phyloP scores from a whole-genome alignment of 2,888 invertebrate genomes.

The Epinotia demarniana region DNA sequence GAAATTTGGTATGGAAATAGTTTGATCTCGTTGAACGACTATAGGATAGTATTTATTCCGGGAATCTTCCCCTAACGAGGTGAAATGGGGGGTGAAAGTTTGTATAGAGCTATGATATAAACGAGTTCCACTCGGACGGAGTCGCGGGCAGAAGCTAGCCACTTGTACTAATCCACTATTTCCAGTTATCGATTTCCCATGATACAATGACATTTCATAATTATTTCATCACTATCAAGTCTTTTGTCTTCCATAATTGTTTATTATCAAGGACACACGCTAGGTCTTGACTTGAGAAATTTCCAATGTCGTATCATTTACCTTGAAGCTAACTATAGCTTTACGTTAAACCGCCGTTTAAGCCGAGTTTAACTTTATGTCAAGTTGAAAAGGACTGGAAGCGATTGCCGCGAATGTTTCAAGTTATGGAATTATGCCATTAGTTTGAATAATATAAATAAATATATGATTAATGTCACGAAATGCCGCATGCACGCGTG shows the following conservation, averaged over 20 bases:
- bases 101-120: too few species aligned
- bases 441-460: background rate
- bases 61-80: too few species aligned
- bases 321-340: constrained; percentile 35
- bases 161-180: background rate
- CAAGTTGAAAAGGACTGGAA: background rate
- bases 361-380: background rate
- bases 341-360: constrained; percentile 4
- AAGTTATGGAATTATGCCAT: background rate
- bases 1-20: too few species aligned
- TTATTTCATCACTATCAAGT: constrained; percentile 1
- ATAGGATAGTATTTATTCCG: too few species aligned
- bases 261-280: constrained; percentile 29
- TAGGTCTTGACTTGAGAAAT: constrained; percentile 22
- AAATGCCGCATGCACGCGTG: background rate
- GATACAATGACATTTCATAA: background rate
- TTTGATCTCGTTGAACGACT: too few species aligned
- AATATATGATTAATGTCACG: background rate
- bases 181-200: background rate
- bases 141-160: too few species aligned
- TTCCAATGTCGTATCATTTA: constrained; percentile 39
- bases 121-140: too few species aligned
- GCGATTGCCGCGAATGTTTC: background rate
- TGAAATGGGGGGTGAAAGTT: too few species aligned
- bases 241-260: constrained; percentile 37